Percentiles rank a stretch among this genome's conserved stretches.
These are phyloP conservation scores for Tetranychus urticae DNA, from an alignment of 1,140 invertebrate species.

Conservation along the genomic window DNA sequence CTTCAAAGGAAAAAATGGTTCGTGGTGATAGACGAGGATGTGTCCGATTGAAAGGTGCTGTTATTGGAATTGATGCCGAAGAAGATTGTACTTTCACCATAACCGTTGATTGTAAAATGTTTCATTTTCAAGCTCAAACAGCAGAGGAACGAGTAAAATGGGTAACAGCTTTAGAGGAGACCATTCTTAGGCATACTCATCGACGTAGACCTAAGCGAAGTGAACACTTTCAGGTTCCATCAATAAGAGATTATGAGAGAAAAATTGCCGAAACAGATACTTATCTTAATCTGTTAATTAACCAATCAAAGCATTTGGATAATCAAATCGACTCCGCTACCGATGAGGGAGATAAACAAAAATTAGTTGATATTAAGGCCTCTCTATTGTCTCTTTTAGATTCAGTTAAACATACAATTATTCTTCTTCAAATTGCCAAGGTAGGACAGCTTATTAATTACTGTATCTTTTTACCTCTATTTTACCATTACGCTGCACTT, in stretches of 20 bases:
- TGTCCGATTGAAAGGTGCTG: slow-evolving; percentile 63
- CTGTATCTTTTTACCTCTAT: too few species aligned
- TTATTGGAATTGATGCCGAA: slow-evolving; percentile 95
- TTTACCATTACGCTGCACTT: too few species aligned
- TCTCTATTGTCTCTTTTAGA: slow-evolving; percentile 50
- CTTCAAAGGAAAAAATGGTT: slow-evolving; percentile 98
- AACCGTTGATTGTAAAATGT: slow-evolving; percentile 92
- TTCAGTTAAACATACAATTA: slow-evolving; percentile 88
- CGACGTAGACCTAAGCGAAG: slow-evolving; percentile 7
- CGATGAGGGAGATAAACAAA: slow-evolving; percentile 36
- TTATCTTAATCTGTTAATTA: slow-evolving; percentile 84
- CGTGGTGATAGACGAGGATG: slow-evolving; percentile 81
- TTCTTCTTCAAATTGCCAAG: slow-evolving; percentile 88
- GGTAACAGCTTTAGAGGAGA: slow-evolving; percentile 80
- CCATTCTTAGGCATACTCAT: slow-evolving; percentile 53
- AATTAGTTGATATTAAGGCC: slow-evolving; percentile 27
- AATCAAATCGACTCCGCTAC: slow-evolving; percentile 33
- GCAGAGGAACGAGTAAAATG: slow-evolving; percentile 79
- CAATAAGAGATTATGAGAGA: slow-evolving; percentile 55
- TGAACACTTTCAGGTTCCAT: slow-evolving; percentile 21
- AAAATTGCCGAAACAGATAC: slow-evolving; percentile 82
- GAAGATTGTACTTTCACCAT: slow-evolving; percentile 98
- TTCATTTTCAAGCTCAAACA: slow-evolving; percentile 91
- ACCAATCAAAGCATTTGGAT: slow-evolving; percentile 46
- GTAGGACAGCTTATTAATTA: slow-evolving; percentile 24